Conservation (phyloP, 2,797 vertebrate genomes). For the Syngnathus rostellatus region DNA sequence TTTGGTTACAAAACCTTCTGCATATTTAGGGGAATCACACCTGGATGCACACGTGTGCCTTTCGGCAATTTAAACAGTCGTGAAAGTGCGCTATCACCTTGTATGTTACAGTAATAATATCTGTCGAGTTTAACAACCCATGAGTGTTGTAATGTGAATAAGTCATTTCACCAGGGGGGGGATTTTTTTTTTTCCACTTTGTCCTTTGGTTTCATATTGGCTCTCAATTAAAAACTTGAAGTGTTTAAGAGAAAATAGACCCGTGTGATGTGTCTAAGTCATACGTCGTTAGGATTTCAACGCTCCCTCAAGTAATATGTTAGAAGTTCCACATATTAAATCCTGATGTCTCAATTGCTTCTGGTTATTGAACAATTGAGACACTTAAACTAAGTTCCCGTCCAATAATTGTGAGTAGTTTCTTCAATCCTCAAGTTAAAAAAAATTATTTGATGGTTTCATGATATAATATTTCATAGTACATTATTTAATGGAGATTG, state of each 20-base stretch:
- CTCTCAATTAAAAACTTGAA: constrained; percentile 12
- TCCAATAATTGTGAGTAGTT: not conserved
- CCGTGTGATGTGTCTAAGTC: not conserved
- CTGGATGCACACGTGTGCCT: not conserved
- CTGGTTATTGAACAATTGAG: not conserved
- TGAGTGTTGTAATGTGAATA: constrained; percentile 3
- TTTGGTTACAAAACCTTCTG: not conserved
- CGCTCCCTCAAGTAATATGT: constrained; percentile 1
- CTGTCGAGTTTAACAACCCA: not conserved
- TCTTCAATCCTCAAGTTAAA: not conserved
- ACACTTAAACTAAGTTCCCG: not conserved
- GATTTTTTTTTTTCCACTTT: not conserved
- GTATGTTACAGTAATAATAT: not conserved
- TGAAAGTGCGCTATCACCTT: not conserved
- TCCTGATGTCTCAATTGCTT: not conserved
- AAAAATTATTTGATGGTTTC: not conserved
- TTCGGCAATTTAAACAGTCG: not conserved
- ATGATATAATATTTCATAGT: not conserved
- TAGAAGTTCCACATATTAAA: not conserved
- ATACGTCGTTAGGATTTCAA: constrained; percentile 1
- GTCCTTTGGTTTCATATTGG: not conserved
- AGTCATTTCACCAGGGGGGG: not conserved
- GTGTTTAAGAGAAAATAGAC: not conserved
- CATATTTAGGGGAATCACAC: not conserved
- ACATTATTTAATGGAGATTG: no score